Percentiles rank a stretch among this genome's conserved stretches.
These are phyloP conservation scores for Lates calcarifer DNA, from an alignment of 2,113 vertebrate species.

Conservation along the genomic window DNA sequence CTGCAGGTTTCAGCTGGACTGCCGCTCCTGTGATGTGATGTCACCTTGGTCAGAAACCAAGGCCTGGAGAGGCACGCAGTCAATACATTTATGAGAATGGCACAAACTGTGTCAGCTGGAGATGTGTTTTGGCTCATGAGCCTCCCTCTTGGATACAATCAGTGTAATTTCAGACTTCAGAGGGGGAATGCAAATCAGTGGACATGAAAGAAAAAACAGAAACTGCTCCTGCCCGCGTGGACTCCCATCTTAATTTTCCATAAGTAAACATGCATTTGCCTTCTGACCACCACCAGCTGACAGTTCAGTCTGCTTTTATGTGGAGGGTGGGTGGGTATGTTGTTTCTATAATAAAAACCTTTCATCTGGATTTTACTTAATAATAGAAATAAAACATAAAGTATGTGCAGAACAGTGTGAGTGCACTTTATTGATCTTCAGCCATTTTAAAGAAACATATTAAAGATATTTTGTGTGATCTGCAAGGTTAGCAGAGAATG, in stretches of 20 bases:
- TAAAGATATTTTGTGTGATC: neutral
- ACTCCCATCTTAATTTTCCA: slow-evolving; percentile 16
- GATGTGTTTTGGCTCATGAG: slow-evolving; percentile 40
- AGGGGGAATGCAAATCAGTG: slow-evolving; percentile 42
- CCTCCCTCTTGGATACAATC: slow-evolving; percentile 36
- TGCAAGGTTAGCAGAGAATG: neutral
- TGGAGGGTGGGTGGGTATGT: neutral
- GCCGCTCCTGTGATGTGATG: neutral
- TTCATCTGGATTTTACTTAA: neutral
- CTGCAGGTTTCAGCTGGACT: neutral
- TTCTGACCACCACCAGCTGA: slow-evolving; percentile 13
- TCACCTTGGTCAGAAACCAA: neutral
- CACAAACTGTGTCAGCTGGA: slow-evolving; percentile 30
- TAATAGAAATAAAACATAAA: neutral
- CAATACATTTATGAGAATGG: slow-evolving; percentile 21
- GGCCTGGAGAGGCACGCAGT: neutral
- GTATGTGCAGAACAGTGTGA: neutral
- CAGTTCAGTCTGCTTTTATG: slow-evolving; percentile 7
- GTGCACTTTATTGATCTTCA: neutral
- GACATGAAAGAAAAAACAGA: slow-evolving; percentile 33
- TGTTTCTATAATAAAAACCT: slow-evolving; percentile 8
- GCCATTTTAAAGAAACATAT: neutral
- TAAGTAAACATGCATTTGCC: slow-evolving; percentile 33
- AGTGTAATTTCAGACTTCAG: slow-evolving; percentile 54
- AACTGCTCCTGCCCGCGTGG: neutral